A percentile compares a stretch with the other conserved stretches of the same genome.
These are phyloP conservation scores for Microcebus murinus DNA, from an alignment of 2,113 vertebrate species.

Conservation along the genomic window DNA sequence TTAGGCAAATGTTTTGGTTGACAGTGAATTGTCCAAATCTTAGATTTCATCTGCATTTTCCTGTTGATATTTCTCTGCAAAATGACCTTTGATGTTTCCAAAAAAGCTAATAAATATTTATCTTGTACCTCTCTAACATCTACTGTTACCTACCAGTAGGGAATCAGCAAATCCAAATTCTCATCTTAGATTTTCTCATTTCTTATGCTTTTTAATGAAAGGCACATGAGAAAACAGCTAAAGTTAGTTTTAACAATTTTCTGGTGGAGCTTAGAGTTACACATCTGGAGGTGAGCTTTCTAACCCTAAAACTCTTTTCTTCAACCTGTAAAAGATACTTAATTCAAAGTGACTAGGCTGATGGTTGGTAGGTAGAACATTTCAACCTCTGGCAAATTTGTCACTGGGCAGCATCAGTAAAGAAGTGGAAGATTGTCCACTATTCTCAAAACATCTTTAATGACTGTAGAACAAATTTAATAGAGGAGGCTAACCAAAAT, in stretches of 20 bases:
- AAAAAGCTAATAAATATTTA: slow-evolving; percentile 40
- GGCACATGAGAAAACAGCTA: neutral
- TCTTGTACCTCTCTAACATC: neutral
- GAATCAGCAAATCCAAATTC: neutral
- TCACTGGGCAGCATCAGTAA: neutral
- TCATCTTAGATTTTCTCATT: slow-evolving; percentile 19
- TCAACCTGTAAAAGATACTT: neutral
- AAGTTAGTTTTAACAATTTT: neutral
- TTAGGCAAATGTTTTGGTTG: neutral
- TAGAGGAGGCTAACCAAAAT: neutral
- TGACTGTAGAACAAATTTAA: neutral
- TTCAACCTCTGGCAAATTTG: neutral
- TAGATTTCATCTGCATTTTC: neutral
- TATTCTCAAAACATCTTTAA: neutral
- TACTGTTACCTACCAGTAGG: neutral
- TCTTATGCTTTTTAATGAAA: neutral
- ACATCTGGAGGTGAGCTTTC: neutral
- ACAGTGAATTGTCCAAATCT: neutral
- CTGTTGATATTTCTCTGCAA: neutral
- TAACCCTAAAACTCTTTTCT: neutral
- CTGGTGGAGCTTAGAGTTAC: neutral
- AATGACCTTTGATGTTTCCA: neutral
- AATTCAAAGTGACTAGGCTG: neutral
- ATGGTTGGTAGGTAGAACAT: neutral
- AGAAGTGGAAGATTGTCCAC: neutral